phyloP scores from a whole-genome alignment of 2,888 invertebrate genomes.

The Rotaria socialis region DNA sequence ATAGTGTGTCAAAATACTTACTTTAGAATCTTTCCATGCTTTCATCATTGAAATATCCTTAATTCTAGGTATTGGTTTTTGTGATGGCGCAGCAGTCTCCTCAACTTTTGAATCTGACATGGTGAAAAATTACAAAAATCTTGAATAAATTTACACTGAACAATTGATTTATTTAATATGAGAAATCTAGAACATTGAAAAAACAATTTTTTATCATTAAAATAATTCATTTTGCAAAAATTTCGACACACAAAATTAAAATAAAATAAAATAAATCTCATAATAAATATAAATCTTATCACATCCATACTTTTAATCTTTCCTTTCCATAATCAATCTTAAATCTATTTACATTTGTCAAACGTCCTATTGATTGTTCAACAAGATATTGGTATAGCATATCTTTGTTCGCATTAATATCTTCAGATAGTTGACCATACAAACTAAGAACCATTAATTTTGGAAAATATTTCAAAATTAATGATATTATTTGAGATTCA shows the following conservation, averaged over 20 bases:
- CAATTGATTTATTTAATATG: not conserved
- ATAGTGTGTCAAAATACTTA: not conserved
- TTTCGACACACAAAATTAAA: not conserved
- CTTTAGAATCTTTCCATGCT: constrained; percentile 25
- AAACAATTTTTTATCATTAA: no score
- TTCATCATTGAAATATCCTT: constrained; percentile 25
- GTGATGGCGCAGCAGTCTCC: not conserved
- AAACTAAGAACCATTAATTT: not conserved
- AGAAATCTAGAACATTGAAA: no score
- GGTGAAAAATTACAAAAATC: not conserved
- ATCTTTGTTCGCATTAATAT: not conserved
- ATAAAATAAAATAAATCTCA: not conserved
- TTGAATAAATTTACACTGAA: not conserved
- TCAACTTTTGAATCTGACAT: constrained; percentile 13
- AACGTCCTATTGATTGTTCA: not conserved
- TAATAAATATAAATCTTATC: not conserved
- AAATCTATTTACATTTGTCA: not conserved
- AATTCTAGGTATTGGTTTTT: not conserved
- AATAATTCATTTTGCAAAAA: no score
- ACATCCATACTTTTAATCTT: not conserved
- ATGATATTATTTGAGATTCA: not conserved
- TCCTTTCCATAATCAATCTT: not conserved
- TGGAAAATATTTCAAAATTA: not conserved
- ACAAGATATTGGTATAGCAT: not conserved
- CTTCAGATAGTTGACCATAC: not conserved